Conservation (phyloP, 2,113 vertebrate species). For the Sylvilagus bachmani region DNA sequence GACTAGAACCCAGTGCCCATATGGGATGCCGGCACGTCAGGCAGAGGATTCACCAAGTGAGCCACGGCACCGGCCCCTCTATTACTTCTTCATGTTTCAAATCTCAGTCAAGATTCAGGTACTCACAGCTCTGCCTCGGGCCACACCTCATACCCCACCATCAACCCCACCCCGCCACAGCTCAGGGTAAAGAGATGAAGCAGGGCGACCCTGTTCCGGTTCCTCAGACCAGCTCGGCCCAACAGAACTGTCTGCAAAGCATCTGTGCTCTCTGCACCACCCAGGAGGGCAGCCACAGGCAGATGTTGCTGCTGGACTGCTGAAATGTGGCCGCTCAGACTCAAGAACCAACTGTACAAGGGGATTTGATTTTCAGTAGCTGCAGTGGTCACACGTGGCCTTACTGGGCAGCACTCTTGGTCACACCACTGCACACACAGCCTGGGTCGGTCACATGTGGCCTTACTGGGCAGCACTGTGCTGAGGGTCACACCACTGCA, state of each 20-base stretch:
- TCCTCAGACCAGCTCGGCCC: background rate
- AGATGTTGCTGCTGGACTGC: background rate
- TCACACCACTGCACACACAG: too few relatives aligned
- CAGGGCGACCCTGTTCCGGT: too few relatives aligned
- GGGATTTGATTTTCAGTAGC: background rate
- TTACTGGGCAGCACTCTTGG: too few relatives aligned
- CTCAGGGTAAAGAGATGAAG: background rate
- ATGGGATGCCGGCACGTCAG: too few relatives aligned
- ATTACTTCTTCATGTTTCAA: too few relatives aligned
- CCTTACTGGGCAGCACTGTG: too few relatives aligned
- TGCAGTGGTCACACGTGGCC: background rate
- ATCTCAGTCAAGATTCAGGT: background rate
- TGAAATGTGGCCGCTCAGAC: background rate
- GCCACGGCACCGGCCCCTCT: too few relatives aligned
- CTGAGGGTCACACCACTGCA: too few relatives aligned
- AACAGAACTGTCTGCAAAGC: background rate
- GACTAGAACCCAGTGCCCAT: too few relatives aligned
- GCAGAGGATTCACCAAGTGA: too few relatives aligned
- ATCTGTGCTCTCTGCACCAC: background rate
- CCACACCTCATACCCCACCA: too few relatives aligned
- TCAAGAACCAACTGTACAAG: background rate
- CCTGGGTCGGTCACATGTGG: too few relatives aligned
- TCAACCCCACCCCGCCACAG: accelerated
- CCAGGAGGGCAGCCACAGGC: background rate
- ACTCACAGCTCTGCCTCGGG: background rate